These are phyloP conservation scores for Carassius carassius DNA, from an alignment of 2,113 vertebrate genomes.

Conservation along the genomic window DNA sequence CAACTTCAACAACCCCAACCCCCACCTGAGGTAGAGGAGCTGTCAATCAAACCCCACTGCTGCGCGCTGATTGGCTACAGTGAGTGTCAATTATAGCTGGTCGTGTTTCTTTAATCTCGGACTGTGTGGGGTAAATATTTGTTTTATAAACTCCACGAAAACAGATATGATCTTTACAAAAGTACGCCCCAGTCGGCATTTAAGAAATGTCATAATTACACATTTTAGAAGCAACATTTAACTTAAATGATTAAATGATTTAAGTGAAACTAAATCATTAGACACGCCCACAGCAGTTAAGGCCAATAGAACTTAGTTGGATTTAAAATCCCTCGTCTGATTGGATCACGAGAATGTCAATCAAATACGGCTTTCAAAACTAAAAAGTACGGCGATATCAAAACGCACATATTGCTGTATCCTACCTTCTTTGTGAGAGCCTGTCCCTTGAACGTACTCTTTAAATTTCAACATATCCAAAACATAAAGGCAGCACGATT, in stretches of 20 bases:
- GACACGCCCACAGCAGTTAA: not conserved
- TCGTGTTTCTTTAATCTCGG: not conserved
- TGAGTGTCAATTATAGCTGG: constrained; percentile 42
- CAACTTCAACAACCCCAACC: constrained; percentile 78
- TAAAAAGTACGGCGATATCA: constrained; percentile 7
- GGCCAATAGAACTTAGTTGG: constrained; percentile 33
- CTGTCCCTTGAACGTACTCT: not conserved
- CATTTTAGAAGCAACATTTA: not conserved
- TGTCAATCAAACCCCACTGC: constrained; percentile 64
- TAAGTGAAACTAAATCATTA: not conserved
- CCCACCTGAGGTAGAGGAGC: constrained; percentile 66
- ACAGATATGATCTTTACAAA: not conserved
- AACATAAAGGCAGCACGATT: not conserved
- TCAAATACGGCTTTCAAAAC: constrained; percentile 21
- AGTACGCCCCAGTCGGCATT: not conserved
- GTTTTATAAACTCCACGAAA: not conserved
- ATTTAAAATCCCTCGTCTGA: constrained; percentile 14
- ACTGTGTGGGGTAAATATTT: not conserved
- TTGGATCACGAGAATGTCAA: constrained; percentile 35
- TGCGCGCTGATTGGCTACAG: constrained; percentile 64
- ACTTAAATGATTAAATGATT: no score
- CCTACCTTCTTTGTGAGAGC: constrained; percentile 33
- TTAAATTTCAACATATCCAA: constrained; percentile 14
- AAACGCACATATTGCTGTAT: not conserved
- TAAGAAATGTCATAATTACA: not conserved